Evolutionary conservation across 2,888 invertebrate genomes (phyloP).

Genomic region (Dicroscelio sp.): DNA sequence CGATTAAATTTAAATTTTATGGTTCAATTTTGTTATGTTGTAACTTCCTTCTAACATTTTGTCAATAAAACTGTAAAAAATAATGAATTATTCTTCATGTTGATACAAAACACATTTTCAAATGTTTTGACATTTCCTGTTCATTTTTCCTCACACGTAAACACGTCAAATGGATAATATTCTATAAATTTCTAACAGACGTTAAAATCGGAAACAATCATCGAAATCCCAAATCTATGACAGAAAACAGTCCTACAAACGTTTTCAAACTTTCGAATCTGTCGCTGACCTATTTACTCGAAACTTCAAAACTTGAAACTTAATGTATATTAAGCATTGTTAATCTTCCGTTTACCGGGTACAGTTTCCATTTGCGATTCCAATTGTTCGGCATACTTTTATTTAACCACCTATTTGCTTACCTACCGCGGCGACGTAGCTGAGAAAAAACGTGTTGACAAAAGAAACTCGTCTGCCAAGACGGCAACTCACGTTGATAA

Average conservation of each 20-base stretch:
- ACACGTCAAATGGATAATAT: no score
- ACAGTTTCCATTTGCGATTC: slow-evolving; percentile 53
- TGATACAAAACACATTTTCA: no score
- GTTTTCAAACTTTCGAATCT: no score
- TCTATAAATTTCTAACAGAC: no score
- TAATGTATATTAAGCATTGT: not conserved
- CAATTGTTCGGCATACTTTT: slow-evolving; percentile 61
- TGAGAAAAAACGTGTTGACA: slow-evolving; percentile 89
- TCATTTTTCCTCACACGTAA: not conserved
- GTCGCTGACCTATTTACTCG: slow-evolving; percentile 18
- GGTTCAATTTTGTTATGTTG: no score
- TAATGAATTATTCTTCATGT: no score
- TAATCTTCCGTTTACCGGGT: slow-evolving; percentile 32
- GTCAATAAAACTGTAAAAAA: no score
- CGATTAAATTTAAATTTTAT: no score
- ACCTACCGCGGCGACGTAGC: slow-evolving; percentile 89
- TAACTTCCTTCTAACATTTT: no score
- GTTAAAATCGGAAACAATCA: no score
- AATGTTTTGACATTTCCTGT: slow-evolving; percentile 37
- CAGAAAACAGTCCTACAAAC: no score
- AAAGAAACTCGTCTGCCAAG: slow-evolving; percentile 89
- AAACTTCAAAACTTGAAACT: not conserved
- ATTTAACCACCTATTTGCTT: slow-evolving; percentile 84
- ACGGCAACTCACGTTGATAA: slow-evolving; percentile 90
- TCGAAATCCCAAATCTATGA: no score